Evolutionary conservation across 2,113 vertebrate species (phyloP), one percentile per base, ranked within the genome.

Genomic region (Rhizomys pruinosus): DNA sequence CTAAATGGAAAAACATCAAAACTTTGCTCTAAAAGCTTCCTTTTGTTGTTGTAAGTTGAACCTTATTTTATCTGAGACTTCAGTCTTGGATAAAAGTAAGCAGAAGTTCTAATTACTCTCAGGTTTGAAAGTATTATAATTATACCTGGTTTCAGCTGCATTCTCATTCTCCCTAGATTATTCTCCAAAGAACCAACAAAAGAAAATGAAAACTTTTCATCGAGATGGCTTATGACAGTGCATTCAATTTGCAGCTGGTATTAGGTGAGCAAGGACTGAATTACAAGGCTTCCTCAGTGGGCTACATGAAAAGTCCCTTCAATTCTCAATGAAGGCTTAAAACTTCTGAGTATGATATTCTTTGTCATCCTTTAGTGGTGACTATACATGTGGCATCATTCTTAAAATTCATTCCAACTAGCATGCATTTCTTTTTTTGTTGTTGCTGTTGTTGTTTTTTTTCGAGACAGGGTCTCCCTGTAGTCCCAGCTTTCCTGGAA

Each of bases 321-420:
- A 64, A 73, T 92, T 95, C 52, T 72, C 86, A 89, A 74, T 47
- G 66, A 91, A 94, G 77, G 57, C 39, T 95, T 93, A 94, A 93
- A 82, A 74, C 42, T 69, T 89, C 55, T n/a, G 52, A 66, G 37
- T 20, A 19, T 44, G 52, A 42, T 52, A 27, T 17, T 25, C 25
- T 42, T 1, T 68, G 8, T 7, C 66, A 37, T 66, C 64, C 55
- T 76, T 71, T 37, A 64, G 42, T 57, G 59, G 27, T 55, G 89
- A 89, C 29, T 74, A 29, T 13, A 34, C 19, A 55, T 84, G 91
- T 69, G 20, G n/a, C 44, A 64, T 42, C 16, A 74, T 42, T 90
- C 94, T 86, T 5, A 32, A 88, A 81, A 79, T 39, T 68, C 72
- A n/a, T n/a, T n/a, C n/a, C n/a, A 81, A 13, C 37, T 57, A 73